Evolutionary conservation across 2,888 invertebrate genomes (phyloP), one percentile per base, ranked within the genome.

Genomic region (Habrosyne pyritoides): DNA sequence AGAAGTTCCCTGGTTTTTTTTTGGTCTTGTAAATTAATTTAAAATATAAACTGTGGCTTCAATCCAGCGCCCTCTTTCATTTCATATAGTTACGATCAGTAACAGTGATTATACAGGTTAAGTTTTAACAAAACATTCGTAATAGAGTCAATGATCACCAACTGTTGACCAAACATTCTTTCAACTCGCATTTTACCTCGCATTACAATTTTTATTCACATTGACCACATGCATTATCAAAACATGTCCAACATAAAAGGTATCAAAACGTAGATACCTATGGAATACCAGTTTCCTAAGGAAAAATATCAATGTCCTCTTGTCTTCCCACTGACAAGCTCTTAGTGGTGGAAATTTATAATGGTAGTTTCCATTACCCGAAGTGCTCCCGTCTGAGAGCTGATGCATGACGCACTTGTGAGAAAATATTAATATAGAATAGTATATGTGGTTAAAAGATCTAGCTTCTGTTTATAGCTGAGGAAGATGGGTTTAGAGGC

Each of bases 281-380:
- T 28, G 24, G 48, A 46, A 53, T 54, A 57, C 36, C 51, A 59
- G 64, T 72, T 71, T 69, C 70, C 61, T 69, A 61, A 68, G 70
- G 74, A 77, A 78, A 75, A 82, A 86, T 86, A 86, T 86, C 84
- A 85, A 85, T 84, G 83, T 78, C 76, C 64, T 58, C 75, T 64
- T 77, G 77, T 76, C 75, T 71, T 61, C 65, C 53, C 59, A 62
- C 70, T 79, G 87, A 86, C 89, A 87, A 69, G 82, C 87, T 88
- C 81, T 89, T 88, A 89, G 84, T 73, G 80, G 78, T 71, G 73
- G 75, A 86, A 87, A 90, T 90, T 84, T 89, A 89, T 89, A 89
- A 89, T 87, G 80, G 84, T 85, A 84, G 83, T 84, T 86, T 78
- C 89, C 87, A 90, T 90, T 91, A 88, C 76, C 66, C 69, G 67